These are phyloP conservation scores for Urocynchramus pylzowi DNA, from an alignment of 2,113 vertebrate species.

Conservation along the genomic window DNA sequence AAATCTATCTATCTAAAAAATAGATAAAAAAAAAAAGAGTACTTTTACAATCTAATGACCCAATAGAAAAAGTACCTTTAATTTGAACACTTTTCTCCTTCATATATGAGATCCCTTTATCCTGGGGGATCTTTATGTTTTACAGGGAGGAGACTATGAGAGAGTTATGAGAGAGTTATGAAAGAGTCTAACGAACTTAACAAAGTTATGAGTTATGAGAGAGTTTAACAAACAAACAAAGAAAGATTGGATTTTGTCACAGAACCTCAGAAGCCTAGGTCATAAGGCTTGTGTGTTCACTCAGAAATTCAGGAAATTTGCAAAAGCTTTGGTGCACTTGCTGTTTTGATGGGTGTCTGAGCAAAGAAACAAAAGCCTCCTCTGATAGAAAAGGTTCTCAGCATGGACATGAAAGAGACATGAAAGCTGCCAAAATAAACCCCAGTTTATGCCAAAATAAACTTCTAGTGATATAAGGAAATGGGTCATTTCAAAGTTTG, in stretches of 20 bases:
- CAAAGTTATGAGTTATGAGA: not conserved
- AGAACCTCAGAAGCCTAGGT: not conserved
- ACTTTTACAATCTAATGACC: not conserved
- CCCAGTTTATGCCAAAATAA: too few species aligned
- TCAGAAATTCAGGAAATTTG: not conserved
- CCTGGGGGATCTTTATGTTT: not conserved
- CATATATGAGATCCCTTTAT: not conserved
- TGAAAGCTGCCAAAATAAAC: not conserved
- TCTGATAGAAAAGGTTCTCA: not conserved
- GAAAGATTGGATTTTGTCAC: not conserved
- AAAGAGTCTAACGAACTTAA: too few species aligned
- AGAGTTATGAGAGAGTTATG: too few species aligned
- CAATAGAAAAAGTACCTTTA: not conserved
- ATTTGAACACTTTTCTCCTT: not conserved
- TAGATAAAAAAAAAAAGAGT: not conserved
- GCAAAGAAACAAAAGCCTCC: not conserved
- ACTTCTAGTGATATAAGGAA: too few species aligned
- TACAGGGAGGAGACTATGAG: not conserved
- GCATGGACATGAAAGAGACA: not conserved
- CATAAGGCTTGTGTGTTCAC: not conserved
- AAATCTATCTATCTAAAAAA: too few species aligned
- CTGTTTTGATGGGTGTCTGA: not conserved
- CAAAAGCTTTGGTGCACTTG: not conserved
- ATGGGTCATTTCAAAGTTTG: not conserved
- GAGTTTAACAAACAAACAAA: not conserved